phyloP scores from a whole-genome alignment of 2,113 vertebrate species.

The Prionailurus viverrinus region DNA sequence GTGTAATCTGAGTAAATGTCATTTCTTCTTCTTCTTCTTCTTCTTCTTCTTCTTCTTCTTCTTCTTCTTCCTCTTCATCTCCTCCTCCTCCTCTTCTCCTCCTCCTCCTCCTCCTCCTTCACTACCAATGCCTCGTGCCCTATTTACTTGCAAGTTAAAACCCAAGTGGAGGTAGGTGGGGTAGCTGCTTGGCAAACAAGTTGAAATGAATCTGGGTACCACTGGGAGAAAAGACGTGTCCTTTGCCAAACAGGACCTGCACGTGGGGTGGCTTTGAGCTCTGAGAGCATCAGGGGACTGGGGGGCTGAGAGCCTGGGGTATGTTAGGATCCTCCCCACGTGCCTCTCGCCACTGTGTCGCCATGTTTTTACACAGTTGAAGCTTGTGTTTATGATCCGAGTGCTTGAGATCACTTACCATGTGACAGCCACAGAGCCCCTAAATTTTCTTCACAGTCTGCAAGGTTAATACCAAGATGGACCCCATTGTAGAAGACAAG shows the following conservation, averaged over 20 bases:
- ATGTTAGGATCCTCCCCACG: fast-evolving
- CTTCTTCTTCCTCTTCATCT: too few relatives aligned
- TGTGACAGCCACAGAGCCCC: neutral
- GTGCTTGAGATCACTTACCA: neutral
- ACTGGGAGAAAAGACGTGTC: constrained; percentile 22
- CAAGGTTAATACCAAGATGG: neutral
- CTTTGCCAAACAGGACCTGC: neutral
- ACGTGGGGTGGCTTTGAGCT: neutral
- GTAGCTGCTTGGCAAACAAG: constrained; percentile 34
- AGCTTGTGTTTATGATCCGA: neutral
- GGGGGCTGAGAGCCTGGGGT: neutral
- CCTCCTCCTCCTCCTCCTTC: too few relatives aligned
- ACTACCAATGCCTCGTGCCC: neutral
- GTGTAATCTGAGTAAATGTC: constrained; percentile 14
- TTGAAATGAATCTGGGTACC: constrained; percentile 62
- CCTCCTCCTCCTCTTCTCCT: too few relatives aligned
- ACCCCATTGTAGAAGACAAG: neutral
- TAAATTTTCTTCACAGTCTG: neutral
- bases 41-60: too few relatives aligned
- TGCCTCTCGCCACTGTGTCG: neutral
- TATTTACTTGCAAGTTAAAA: constrained; percentile 75
- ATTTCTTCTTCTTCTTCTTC: neutral
- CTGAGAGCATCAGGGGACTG: neutral
- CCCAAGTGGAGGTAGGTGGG: neutral
- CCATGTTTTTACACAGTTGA: neutral